Conservation (phyloP, 2,888 invertebrate genomes). For the Eristalis tenax region DNA sequence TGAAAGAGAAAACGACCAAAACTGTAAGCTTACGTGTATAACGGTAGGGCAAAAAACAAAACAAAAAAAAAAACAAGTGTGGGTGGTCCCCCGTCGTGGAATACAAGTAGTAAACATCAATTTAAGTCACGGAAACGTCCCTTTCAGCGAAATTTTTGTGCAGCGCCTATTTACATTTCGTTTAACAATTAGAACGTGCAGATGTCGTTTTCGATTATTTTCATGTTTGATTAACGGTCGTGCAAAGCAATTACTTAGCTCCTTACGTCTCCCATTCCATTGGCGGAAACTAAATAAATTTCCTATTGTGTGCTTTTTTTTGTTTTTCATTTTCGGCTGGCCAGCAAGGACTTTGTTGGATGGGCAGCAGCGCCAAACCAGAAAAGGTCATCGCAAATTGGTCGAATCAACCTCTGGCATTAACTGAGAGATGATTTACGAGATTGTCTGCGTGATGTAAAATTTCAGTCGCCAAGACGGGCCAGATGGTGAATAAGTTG, state of each 20-base stretch:
- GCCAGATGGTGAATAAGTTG: not conserved
- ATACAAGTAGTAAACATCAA: constrained; percentile 24
- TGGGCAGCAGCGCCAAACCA: not conserved
- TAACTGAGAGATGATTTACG: constrained; percentile 34
- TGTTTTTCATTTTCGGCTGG: not conserved
- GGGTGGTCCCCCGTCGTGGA: not conserved
- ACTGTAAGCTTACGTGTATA: not conserved
- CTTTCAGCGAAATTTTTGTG: constrained; percentile 17
- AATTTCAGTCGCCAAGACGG: not conserved
- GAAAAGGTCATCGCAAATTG: constrained; percentile 43
- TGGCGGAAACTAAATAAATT: constrained; percentile 18
- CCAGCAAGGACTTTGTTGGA: constrained; percentile 25
- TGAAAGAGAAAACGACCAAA: constrained; percentile 13
- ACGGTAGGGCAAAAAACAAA: not conserved
- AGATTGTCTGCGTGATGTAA: constrained; percentile 18
- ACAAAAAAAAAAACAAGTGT: not conserved
- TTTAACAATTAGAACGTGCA: constrained; percentile 36
- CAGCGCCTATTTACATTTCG: constrained; percentile 18
- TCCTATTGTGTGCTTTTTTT: not conserved
- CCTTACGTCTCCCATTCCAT: not conserved
- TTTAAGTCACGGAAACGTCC: constrained; percentile 30
- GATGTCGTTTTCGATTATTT: constrained; percentile 43
- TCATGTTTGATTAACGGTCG: constrained; percentile 34
- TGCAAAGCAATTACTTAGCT: constrained; percentile 23
- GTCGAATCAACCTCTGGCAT: constrained; percentile 32